Base-by-base conservation (phyloP, 2,888 invertebrate species). In the Drosophila glabriapex region DNA sequence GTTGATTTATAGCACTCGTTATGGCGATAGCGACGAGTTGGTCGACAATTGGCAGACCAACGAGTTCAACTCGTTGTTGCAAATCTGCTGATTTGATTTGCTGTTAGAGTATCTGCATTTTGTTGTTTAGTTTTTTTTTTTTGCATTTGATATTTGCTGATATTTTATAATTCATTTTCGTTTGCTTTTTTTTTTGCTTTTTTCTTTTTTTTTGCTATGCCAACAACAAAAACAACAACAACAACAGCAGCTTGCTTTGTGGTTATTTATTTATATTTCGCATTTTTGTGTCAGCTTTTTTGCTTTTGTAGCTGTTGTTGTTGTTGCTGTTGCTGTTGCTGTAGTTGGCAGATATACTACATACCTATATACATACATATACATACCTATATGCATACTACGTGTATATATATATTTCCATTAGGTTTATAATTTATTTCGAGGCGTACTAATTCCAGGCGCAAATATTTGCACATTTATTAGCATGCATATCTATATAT, bases 161-260 rank as follows among this genome's bases (percentile, higher is more conserved):
- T 85, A 81, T 80, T 84, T 84, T 84, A 83, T 82, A 85, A 82
- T 82, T 85, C 73, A 86, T 84, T 82, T 87, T 79, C 76, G 82
- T 78, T 70, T 53, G 73, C 62, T 53, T 74, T 74, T 81, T 43
- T 22, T 46, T 81, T 78, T 70, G 10, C 7, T 54, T 74, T 69
- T 83, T 7, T 14, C 14, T 77, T 79, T 73, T 22, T 25, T 55
- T 55, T 82, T 79, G 66, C 58, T 63, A 33, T 53, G 62, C 76
- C 76, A 60, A 43, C 31, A 65, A 43, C 33, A 62, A 46, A 7
- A 35, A 35, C 35, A 37, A 37, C 35, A 35, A 37, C 46, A 73
- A 63, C 64, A 79, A 54, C 37, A 78, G 31, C 43, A 62, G 35
- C 39, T 63, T 28, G 52, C 43, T 54, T 37, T 69, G 62, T 67